Conservation (phyloP, 2,797 vertebrate species). For the Lagocephalus sceleratus region DNA sequence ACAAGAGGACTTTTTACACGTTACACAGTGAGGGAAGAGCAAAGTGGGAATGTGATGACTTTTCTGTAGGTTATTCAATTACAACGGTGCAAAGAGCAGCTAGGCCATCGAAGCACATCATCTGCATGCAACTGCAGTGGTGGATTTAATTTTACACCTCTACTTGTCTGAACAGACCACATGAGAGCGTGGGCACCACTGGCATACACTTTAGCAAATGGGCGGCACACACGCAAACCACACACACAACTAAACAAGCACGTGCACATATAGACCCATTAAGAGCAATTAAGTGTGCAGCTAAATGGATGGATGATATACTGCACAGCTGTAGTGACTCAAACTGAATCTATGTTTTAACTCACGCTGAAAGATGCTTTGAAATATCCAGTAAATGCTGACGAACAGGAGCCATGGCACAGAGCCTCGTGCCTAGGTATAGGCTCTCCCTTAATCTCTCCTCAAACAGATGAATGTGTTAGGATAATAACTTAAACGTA, state of each 20-base stretch:
- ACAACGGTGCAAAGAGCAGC: slow-evolving; percentile 77
- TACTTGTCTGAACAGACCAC: slow-evolving; percentile 62
- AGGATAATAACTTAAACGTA: too few species aligned
- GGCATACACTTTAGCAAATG: slow-evolving; percentile 5
- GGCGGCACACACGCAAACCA: slow-evolving; percentile 18
- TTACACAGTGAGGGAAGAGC: slow-evolving; percentile 66
- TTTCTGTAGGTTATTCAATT: slow-evolving; percentile 85
- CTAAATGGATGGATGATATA: slow-evolving; percentile 72
- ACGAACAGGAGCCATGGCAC: too few species aligned
- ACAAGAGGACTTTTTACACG: slow-evolving; percentile 82
- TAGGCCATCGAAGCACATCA: slow-evolving; percentile 71
- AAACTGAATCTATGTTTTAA: slow-evolving; percentile 62
- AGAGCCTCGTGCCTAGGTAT: slow-evolving; percentile 38
- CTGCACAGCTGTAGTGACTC: slow-evolving; percentile 54
- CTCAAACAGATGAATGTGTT: slow-evolving; percentile 39
- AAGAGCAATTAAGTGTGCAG: slow-evolving; percentile 53
- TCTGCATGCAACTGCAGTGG: slow-evolving; percentile 72
- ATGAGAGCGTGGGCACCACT: slow-evolving; percentile 38
- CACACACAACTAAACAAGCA: slow-evolving; percentile 25
- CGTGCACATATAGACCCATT: slow-evolving; percentile 55
- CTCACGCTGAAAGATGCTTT: slow-evolving; percentile 44
- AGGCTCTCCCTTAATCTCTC: slow-evolving; percentile 46
- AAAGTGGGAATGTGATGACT: slow-evolving; percentile 75
- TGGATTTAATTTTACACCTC: slow-evolving; percentile 72
- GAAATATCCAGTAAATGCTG: slow-evolving; percentile 41